These are phyloP conservation scores for Drosophila guanche DNA, from an alignment of 1,140 invertebrate genomes.

Conservation along the genomic window DNA sequence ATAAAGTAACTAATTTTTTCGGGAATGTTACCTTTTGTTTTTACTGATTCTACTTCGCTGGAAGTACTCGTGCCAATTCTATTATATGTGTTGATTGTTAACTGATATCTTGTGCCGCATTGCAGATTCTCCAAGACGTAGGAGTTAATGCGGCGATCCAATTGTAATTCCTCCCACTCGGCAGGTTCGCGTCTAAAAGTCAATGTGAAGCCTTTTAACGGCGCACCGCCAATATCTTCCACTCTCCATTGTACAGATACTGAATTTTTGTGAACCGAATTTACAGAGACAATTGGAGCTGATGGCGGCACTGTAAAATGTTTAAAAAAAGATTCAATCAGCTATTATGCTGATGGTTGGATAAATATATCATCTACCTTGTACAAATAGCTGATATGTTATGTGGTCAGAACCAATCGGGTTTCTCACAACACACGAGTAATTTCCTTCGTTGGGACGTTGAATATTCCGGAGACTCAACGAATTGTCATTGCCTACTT, in stretches of 20 bases:
- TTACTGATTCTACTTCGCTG: conserved; percentile 85
- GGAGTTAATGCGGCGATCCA: conserved; percentile 86
- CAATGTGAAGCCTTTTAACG: conserved; percentile 87
- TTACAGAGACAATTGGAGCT: conserved; percentile 87
- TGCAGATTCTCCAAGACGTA: conserved; percentile 87
- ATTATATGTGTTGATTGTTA: conserved; percentile 88
- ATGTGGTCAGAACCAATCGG: conserved; percentile 86
- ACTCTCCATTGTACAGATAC: conserved; percentile 88
- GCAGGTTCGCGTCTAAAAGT: conserved; percentile 87
- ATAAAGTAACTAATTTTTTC: background rate
- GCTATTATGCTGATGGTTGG: background rate
- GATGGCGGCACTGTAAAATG: conserved; percentile 86
- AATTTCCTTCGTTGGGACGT: conserved; percentile 87
- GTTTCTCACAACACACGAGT: conserved; percentile 87
- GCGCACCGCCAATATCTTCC: conserved; percentile 87
- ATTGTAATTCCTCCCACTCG: conserved; percentile 86
- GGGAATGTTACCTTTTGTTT: conserved; percentile 84
- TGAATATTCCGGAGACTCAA: conserved; percentile 86
- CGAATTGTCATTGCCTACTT: conserved; percentile 86
- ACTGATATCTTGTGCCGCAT: conserved; percentile 89
- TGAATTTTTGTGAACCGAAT: conserved; percentile 87
- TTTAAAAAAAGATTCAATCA: conserved; percentile 2
- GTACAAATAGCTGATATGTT: conserved; percentile 86
- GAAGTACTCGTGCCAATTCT: conserved; percentile 89
- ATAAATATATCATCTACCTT: conserved; percentile 77